Evolutionary conservation across 2,888 invertebrate genomes (phyloP), one percentile per base, ranked within the genome.

Genomic region (Volucella inflata): DNA sequence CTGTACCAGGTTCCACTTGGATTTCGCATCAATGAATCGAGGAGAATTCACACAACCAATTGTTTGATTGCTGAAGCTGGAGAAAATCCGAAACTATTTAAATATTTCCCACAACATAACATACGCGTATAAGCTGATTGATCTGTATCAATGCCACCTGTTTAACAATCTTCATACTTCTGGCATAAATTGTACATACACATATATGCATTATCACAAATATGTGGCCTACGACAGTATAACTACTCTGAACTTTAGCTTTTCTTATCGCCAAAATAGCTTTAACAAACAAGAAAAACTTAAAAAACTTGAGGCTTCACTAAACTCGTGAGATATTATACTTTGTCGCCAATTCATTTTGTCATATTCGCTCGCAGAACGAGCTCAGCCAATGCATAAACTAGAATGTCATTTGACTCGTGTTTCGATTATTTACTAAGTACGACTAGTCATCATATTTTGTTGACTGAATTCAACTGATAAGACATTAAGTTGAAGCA

Each of bases 161-260:
- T 62, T 64, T 46, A 17, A 17, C 17, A 38, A 53, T 14, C 12
- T 36, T n/a, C n/a, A n/a, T n/a, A 38, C 36, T 57, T 57, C 64
- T 8, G 30, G n/a, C n/a, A n/a, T n/a, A n/a, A n/a, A n/a, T n/a
- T n/a, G n/a, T n/a, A n/a, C n/a, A n/a, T n/a, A 8, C 62, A 36
- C 14, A n/a, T 36, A 62, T 50, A 17, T 11, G 8, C 6, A 30
- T 6, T 30, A 2, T 30, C 30, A 30, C 30, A 30, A 38, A 10
- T 16, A 12, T 30, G 38, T 14, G 6, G 30, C 30, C 30, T 30
- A 30, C 30, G 30, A 30, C 2, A 21, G n/a, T 46, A 38, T 16
- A 48, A 40, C n/a, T 8, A 46, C 36, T 17, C 16, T 74, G 64
- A 74, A 74, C 74, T 74, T 55, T 74, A 55, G 38, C 64, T 44